Evolutionary conservation across 2,888 invertebrate genomes (phyloP), one percentile per base, ranked within the genome.

Genomic region (Glyphotaelius pellucidus): DNA sequence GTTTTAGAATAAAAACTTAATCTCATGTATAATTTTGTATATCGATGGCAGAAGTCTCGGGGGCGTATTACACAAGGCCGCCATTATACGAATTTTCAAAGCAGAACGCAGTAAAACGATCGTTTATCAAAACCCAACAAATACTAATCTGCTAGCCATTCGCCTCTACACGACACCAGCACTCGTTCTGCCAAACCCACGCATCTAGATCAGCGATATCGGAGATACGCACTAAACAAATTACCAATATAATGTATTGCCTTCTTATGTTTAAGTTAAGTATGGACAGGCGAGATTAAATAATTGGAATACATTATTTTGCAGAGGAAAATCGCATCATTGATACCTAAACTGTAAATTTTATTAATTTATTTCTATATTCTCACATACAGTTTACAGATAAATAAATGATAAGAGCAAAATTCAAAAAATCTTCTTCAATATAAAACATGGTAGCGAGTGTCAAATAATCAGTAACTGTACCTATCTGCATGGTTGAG

Each of bases 71-170:
- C 32, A 79, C 88, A 89, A 89, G 88, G 88, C 80, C 88, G 88
- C 79, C 88, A 89, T 35, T 32, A 86, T 86, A 67, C 88, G 67
- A 89, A 89, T 89, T 80, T 89, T 79, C 79, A 79, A 67, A 89
- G 67, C 88, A 79, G 79, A 88, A 85, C 85, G 85, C 85, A 38
- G 86, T 83, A 47, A 87, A 87, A 87, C 88, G 79, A 35, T 89
- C 88, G 88, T 89, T 89, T 89, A 89, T 89, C 88, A 89, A 89
- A 67, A 89, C 25, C 79, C 67, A 67, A 67, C 67, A 67, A 67
- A 67, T 67, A 67, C 67, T 67, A 67, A 67, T 67, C 67, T 67
- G 67, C 25, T 67, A 67, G 67, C 88, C 79, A 89, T 67, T 89
- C 88, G 86, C 79, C 67, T 79, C 9, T 89, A 38, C 88, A 89